Conservation (phyloP, 2,113 vertebrate genomes). For the Neolamprologus longior region DNA sequence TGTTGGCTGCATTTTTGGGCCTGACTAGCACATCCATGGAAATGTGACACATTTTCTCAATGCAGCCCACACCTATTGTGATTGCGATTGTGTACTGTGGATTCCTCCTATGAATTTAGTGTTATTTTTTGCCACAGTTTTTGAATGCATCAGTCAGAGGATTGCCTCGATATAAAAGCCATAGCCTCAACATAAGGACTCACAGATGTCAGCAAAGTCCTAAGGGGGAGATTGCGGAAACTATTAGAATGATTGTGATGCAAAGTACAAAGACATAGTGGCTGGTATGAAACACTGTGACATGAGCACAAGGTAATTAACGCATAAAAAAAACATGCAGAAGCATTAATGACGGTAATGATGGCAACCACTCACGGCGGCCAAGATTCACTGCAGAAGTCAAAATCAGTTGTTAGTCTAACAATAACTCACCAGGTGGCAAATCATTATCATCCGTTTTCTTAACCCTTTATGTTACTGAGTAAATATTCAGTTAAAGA, state of each 20-base stretch:
- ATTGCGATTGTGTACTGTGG: not conserved
- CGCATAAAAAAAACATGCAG: accelerated
- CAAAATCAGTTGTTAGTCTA: not conserved
- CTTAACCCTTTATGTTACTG: not conserved
- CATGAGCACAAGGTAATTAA: not conserved
- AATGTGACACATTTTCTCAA: not conserved
- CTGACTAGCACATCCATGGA: not conserved
- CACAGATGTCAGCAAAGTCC: not conserved
- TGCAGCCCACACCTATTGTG: not conserved
- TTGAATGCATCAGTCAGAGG: not conserved
- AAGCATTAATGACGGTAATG: not conserved
- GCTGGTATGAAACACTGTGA: not conserved
- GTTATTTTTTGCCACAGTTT: not conserved
- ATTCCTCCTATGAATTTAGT: not conserved
- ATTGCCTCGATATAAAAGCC: not conserved
- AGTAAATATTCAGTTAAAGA: not conserved
- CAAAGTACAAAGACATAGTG: not conserved
- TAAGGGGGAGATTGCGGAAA: not conserved
- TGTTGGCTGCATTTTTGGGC: not conserved
- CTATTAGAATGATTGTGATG: not conserved
- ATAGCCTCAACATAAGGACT: not conserved
- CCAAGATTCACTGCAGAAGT: not conserved
- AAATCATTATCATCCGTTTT: not conserved
- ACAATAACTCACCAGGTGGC: not conserved
- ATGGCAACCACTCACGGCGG: not conserved